phyloP scores from a whole-genome alignment of 1,140 invertebrate genomes.

The Aphelinus atriplicis region DNA sequence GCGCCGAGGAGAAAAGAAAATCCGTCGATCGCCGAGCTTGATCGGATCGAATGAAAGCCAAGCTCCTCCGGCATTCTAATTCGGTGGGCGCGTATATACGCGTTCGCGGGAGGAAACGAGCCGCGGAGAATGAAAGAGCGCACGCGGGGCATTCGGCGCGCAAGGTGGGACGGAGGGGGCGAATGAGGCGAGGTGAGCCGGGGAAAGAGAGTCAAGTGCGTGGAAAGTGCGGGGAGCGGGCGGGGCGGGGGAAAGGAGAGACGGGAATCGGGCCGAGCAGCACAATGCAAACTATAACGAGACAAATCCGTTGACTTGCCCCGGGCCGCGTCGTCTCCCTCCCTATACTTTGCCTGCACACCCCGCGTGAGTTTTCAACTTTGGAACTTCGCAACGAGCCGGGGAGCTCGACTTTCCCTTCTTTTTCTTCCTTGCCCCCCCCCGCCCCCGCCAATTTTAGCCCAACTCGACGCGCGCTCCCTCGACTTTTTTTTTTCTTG shows the following conservation, averaged over 20 bases:
- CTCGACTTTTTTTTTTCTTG: too few relatives aligned
- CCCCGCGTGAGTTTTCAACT: slow-evolving; percentile 40
- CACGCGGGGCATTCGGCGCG: slow-evolving; percentile 36
- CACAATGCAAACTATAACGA: slow-evolving; percentile 66
- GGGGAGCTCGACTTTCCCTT: neutral
- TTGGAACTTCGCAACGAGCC: slow-evolving; percentile 41
- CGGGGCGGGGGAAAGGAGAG: slow-evolving; percentile 11
- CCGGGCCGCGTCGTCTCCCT: slow-evolving; percentile 36
- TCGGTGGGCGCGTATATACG: slow-evolving; percentile 1
- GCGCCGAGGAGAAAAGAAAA: too few relatives aligned
- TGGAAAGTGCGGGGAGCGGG: neutral
- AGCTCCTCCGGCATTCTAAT: slow-evolving; percentile 24
- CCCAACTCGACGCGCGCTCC: too few relatives aligned
- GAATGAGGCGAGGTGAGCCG: slow-evolving; percentile 12
- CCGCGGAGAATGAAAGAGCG: too few relatives aligned
- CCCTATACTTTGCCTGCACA: neutral
- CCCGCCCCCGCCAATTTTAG: neutral
- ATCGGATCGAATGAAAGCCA: too few relatives aligned
- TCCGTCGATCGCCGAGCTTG: too few relatives aligned
- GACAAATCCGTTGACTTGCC: slow-evolving; percentile 64
- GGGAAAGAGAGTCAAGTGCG: slow-evolving; percentile 19
- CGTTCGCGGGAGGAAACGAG: neutral
- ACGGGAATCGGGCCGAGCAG: slow-evolving; percentile 56
- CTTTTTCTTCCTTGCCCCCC: neutral
- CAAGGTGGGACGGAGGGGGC: slow-evolving; percentile 39